A percentile compares a stretch with the other conserved stretches of the same genome.
These are phyloP conservation scores for Herpetotheres cachinnans DNA, from an alignment of 2,113 vertebrate species.

Conservation along the genomic window DNA sequence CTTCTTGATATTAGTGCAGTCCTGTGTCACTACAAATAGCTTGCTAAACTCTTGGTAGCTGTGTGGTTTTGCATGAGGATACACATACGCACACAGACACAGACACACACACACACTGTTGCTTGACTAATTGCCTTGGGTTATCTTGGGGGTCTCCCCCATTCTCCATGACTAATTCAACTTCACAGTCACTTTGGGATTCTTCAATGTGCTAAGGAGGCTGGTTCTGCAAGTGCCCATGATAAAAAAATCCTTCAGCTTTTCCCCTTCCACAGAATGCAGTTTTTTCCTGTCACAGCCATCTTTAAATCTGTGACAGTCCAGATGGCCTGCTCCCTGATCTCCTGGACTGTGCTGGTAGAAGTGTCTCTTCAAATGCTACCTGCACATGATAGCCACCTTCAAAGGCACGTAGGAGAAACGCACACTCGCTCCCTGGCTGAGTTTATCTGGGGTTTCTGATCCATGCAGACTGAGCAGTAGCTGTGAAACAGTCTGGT, in stretches of 20 bases:
- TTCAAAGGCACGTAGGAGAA: background rate
- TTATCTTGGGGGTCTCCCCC: background rate
- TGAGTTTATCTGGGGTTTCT: background rate
- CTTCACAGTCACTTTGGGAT: slow-evolving; percentile 7
- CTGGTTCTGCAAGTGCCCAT: slow-evolving; percentile 15
- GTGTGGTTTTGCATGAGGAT: background rate
- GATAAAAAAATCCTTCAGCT: slow-evolving; percentile 1
- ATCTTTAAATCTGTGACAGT: background rate
- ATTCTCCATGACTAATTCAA: slow-evolving; percentile 26
- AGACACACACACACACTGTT: background rate
- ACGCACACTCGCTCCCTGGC: background rate
- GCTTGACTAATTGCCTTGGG: slow-evolving; percentile 6
- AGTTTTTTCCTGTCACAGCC: background rate
- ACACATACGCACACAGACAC: background rate
- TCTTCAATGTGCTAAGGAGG: slow-evolving; percentile 16
- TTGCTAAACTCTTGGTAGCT: background rate
- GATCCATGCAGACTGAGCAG: background rate
- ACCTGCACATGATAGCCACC: background rate
- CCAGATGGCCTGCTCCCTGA: background rate
- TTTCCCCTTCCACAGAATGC: background rate
- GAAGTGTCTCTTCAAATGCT: slow-evolving; percentile 26
- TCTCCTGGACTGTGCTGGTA: background rate
- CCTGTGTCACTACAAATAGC: background rate
- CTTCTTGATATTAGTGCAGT: background rate
- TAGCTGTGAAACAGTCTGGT: background rate